Percentiles rank a stretch among this genome's conserved stretches.
Evolutionary conservation across 2,113 vertebrate species (phyloP).

Genomic region (Bubalus kerabau): DNA sequence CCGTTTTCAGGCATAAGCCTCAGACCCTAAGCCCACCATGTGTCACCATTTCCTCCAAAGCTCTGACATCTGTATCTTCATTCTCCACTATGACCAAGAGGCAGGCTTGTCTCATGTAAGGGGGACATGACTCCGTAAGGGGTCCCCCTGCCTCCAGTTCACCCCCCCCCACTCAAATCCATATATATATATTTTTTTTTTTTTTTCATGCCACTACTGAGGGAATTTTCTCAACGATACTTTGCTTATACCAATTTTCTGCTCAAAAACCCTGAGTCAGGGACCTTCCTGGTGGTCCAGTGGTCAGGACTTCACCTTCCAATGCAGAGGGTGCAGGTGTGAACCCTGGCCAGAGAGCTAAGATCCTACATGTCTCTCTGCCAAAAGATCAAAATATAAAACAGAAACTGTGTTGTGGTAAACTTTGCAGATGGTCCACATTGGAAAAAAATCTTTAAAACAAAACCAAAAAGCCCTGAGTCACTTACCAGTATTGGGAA

Average conservation of each 20-base stretch:
- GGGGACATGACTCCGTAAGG: not conserved
- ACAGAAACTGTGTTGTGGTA: not conserved
- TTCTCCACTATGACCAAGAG: not conserved
- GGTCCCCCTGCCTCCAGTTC: not conserved
- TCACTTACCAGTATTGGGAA: not conserved
- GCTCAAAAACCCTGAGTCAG: not conserved
- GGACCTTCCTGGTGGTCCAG: not conserved
- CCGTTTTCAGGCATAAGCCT: not conserved
- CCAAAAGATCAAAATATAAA: not conserved
- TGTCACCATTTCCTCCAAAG: not conserved
- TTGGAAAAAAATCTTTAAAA: not conserved
- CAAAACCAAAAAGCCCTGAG: not conserved
- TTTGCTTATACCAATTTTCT: not conserved
- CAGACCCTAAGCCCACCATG: too few species aligned
- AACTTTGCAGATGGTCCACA: not conserved
- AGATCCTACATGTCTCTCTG: not conserved
- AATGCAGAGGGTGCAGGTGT: not conserved
- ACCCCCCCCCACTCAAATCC: not conserved
- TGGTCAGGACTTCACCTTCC: not conserved
- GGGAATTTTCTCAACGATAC: not conserved
- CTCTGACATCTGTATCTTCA: not conserved
- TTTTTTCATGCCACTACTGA: not conserved
- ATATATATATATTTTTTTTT: too few species aligned
- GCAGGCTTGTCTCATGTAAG: not conserved
- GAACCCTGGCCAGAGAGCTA: not conserved